Percentiles rank a stretch among this genome's conserved stretches.
Evolutionary conservation across 37 sponge, comb jelly and placozoan genomes (phyloP).

Genomic region (Haliclona indistincta): DNA sequence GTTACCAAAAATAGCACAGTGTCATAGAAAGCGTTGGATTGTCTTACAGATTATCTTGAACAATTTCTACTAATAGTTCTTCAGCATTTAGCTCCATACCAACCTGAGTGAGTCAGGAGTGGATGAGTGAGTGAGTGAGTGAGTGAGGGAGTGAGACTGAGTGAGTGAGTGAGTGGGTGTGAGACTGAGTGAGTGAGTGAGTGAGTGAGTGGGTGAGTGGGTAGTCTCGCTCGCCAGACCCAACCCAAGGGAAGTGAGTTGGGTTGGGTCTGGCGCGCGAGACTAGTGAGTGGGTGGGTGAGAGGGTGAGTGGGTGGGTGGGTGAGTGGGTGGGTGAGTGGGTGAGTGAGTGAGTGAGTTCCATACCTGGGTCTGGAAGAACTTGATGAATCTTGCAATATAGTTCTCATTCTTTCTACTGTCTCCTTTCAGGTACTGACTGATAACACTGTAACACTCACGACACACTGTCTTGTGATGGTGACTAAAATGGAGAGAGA

Average conservation of each 20-base stretch:
- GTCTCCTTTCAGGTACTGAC: constrained; percentile 39
- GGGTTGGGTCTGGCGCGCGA: no score
- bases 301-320: no score
- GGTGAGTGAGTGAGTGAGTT: no score
- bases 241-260: no score
- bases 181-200: no score
- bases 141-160: no score
- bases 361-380: constrained; percentile 44
- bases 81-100: constrained; percentile 77
- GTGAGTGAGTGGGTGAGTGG: no score
- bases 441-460: constrained; percentile 47
- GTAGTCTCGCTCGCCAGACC: no score
- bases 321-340: no score
- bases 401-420: constrained; percentile 81
- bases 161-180: background rate
- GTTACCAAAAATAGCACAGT: background rate
- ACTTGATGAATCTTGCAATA: constrained; percentile 61
- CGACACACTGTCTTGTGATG: constrained; percentile 1
- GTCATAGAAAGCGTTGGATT: background rate
- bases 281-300: no score
- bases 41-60: constrained; percentile 70
- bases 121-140: no score
- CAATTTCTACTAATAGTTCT: constrained; percentile 75
- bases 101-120: constrained; percentile 40
- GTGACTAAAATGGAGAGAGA: background rate